Base-by-base conservation (phyloP, 2,113 vertebrate genomes). In the Elachura formosa region DNA sequence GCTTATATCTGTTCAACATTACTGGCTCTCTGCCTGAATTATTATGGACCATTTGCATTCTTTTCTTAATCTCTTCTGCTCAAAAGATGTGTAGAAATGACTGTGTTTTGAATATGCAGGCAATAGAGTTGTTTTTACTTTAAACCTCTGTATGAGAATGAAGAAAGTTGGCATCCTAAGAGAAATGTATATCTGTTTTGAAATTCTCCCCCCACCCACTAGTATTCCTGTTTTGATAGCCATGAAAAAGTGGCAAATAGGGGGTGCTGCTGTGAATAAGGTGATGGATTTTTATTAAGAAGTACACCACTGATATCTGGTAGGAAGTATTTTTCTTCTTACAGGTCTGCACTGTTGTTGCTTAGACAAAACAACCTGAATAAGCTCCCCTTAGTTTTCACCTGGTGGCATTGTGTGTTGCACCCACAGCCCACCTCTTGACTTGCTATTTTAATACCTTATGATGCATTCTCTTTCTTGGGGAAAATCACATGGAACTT, bases 1-100 rank as follows among this genome's bases (percentile, higher is more conserved):
- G 52, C 54, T 59, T 93, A 14, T 84, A 46, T 76, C 90, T 87
- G 67, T 81, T 94, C 59, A 90, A 46, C 22, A 45, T 83, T 87
- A 61, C 43, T 87, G 67, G 63, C 68, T 54, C 48, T 41, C 43
- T 63, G 31, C 55, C 56, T 76, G 64, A 86, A 72, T 87, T 93
- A 72, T 48, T 43, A 21, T 40, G 69, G 45, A 41, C 26, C 33
- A 34, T 80, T 90, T 84, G 33, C 38, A 40, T 93, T 84, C 40
- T 74, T 80, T 75, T 85, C 56, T 49, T 41, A 41, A 14, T 90
- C 24, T 80, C 26, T 75, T 83, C 59, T 56, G 14, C 78, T 85
- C 38, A 46, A 71, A 89, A 93, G 91, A 92, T 79, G 43, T 84
- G 51, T 86, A 88, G 51, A 78, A 88, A 77, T 55, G 26, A n/a